Conservation (phyloP, 2,113 vertebrate species). For the Phycodurus eques region DNA sequence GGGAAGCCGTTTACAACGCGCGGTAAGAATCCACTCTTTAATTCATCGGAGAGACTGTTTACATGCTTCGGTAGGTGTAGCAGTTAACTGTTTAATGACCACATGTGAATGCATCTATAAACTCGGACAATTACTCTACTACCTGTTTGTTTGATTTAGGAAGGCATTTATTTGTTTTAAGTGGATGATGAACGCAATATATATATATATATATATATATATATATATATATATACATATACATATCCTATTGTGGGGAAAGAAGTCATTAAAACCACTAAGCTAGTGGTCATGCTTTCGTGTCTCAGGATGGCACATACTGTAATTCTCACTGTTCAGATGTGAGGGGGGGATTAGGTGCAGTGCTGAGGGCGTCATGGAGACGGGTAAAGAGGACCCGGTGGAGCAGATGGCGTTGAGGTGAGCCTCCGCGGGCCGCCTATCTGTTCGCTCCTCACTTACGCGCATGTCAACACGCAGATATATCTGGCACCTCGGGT, state of each 20-base stretch:
- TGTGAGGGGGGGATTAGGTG: constrained; percentile 1
- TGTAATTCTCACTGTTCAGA: neutral
- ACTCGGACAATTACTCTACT: neutral
- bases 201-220: too few relatives aligned
- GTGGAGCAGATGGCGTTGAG: constrained; percentile 60
- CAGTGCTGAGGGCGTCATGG: constrained; percentile 34
- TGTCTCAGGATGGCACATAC: too few relatives aligned
- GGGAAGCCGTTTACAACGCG: neutral
- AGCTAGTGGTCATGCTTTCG: too few relatives aligned
- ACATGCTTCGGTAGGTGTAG: neutral
- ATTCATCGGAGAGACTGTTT: neutral
- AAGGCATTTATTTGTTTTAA: too few relatives aligned
- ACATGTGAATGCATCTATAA: neutral
- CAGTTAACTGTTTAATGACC: neutral
- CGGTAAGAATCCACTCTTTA: neutral
- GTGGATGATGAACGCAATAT: too few relatives aligned
- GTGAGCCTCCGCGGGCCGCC: constrained; percentile 43
- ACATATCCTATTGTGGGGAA: too few relatives aligned
- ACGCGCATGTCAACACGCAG: constrained; percentile 43
- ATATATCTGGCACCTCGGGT: constrained; percentile 24
- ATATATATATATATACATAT: too few relatives aligned
- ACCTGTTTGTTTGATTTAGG: too few relatives aligned
- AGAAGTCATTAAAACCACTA: too few relatives aligned
- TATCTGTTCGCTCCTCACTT: constrained; percentile 50
- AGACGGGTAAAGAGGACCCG: constrained; percentile 49